phyloP scores from a whole-genome alignment of 2,113 vertebrate genomes.

The Perccottus glenii region DNA sequence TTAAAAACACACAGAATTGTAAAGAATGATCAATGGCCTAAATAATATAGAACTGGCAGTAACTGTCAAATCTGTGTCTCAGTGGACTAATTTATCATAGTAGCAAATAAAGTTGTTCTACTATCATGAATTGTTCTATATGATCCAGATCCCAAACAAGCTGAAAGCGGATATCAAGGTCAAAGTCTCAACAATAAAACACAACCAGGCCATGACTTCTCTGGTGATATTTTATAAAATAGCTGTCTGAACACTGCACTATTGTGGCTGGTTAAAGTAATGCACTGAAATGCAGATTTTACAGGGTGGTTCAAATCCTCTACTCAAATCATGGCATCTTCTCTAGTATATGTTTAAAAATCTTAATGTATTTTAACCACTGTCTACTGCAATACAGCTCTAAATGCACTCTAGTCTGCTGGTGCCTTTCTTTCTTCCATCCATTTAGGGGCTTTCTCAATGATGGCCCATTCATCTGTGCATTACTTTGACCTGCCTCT shows the following conservation, averaged over 20 bases:
- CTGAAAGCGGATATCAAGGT: conserved; percentile 1
- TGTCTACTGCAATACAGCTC: not conserved
- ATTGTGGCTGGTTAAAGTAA: no score
- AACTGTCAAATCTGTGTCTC: conserved; percentile 11
- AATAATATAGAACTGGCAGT: not conserved
- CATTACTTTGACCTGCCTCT: conserved; percentile 17
- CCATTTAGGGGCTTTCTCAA: not conserved
- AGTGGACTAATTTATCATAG: not conserved
- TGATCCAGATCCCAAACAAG: not conserved
- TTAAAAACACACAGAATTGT: no score
- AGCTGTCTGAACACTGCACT: no score
- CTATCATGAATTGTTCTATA: no score
- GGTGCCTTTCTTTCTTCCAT: not conserved
- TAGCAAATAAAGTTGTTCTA: no score
- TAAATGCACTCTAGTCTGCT: not conserved
- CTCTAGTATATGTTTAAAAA: not conserved
- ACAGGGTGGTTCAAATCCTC: no score
- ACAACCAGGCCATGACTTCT: no score
- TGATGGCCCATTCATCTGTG: conserved; percentile 22
- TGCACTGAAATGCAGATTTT: no score
- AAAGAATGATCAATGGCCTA: not conserved
- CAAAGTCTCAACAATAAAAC: not conserved
- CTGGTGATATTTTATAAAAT: no score
- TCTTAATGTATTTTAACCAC: not conserved
- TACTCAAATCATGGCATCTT: not conserved